Base-by-base conservation (phyloP, 2,888 invertebrate genomes). In the Pecten maximus region DNA sequence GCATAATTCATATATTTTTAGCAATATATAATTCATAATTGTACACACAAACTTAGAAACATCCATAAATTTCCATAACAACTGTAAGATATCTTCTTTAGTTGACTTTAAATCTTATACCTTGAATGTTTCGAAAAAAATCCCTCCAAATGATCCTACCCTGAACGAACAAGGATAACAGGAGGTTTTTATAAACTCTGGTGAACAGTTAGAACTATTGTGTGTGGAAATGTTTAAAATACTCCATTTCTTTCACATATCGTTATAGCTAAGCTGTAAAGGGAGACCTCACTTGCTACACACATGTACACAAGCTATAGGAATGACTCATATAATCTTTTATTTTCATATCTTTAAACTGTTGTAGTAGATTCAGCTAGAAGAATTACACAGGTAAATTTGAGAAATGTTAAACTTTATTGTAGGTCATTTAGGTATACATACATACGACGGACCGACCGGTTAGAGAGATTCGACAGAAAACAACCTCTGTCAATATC, bases 361-460 rank as follows among this genome's bases (percentile, higher is more conserved):
- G 74, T 74, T 74, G 74, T 74, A 28, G 74, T 74, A 74, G 74
- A 74, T 74, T 12, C 1, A 35, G 74, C 74, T 35, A 10, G 35
- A 74, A 74, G 74, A 74, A 74, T 74, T 74, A 74, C 74, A 74
- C 74, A 74, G 74, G 74, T 74, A 74, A 74, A 74, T 74, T 74
- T 35, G 35, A 74, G 74, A 74, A 74, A 74, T 74, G 74, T 74
- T 74, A 74, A 60, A 74, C 74, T 74, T 35, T 74, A 35, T 74
- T 15, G 74, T 10, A 74, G 74, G 74, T 74, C 74, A 74, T 74
- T n/a, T 74, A 74, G 35, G 74, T 74, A 74, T 74, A 74, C 35
- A 74, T 16, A 74, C 74, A 74, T 10, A 3, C 28, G 4, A 35
- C 60, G 6, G n/a, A n/a, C n/a, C n/a, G n/a, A n/a, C n/a, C 12